Evolutionary conservation across 2,113 vertebrate species (phyloP), one percentile per base, ranked within the genome.

Genomic region (Dasypus novemcinctus): DNA sequence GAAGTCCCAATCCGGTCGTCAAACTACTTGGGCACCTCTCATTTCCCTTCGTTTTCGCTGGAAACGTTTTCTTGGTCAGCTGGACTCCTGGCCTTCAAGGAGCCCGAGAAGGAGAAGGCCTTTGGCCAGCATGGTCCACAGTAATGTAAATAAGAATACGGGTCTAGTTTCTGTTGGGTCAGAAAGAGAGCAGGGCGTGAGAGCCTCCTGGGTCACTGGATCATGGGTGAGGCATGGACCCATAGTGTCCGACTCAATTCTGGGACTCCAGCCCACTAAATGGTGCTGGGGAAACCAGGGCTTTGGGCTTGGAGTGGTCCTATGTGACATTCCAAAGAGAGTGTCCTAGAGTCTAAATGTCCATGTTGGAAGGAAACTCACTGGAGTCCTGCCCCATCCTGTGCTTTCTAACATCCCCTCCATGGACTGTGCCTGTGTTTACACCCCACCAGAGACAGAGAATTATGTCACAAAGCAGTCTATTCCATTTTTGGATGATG

Each of bases 231-330:
- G 20, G 10, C 11, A 49, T 6, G 1, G 2, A 9, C 81, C 43
- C 36, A 18, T 2, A 13, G 41, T 7, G 13, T 9, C 20, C 2
- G 7, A 1, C 43, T n/a, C 81, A 14, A 11, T 33, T 11, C 5
- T 29, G 29, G 29, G 29, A 46, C 61, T 69, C 21, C 36, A 7
- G 23, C 7, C 68, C 41, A 46, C n/a, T 52, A 46, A 11, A n/a
- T 20, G 21, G 33, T 18, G 43, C 49, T n/a, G 15, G 6, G n/a
- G 52, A 71, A 43, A n/a, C 31, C n/a, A 5, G 23, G 36, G 59
- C 13, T 23, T 43, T 43, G 41, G 41, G 21, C 13, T 59, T 29
- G 4, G 52, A 81, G 23, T 59, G 14, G 6, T 15, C 76, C 43
- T 38, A 12, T 7, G 11, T 59, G 12, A n/a, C 71, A 18, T 46